Evolutionary conservation across 2,113 vertebrate species (phyloP), one percentile per base, ranked within the genome.

Genomic region (Apus apus): DNA sequence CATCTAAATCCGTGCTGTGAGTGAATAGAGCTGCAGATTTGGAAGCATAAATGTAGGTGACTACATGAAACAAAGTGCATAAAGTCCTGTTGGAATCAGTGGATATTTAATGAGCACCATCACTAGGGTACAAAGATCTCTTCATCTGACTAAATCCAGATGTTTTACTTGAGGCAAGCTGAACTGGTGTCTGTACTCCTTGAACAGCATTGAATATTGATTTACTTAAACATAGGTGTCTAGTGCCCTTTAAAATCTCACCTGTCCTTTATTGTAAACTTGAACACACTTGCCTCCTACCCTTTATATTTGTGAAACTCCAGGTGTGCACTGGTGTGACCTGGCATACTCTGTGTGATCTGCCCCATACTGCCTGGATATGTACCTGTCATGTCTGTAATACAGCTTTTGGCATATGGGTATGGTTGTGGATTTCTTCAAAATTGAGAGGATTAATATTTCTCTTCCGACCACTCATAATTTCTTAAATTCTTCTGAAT

Each of bases 261-360:
- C 20, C 62, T 46, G 16, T 32, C 25, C 15, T n/a, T 8, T 64
- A 5, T 25, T 54, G 30, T 46, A 43, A 75, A 15, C 46, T 48
- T 48, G 7, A 15, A 68, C 32, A 13, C 0, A 1, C 7, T 57
- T 86, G 13, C 7, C 3, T 78, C 15, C 4, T 22, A 23, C 25
- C 5, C 25, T 32, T 65, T 23, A 8, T 14, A 4, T 36, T 65
- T 68, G 27, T 36, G 90, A 46, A 75, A 56, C 36, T 43, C 75
- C 5, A 9, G 13, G 4, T 46, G 51, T 2, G 17, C 32, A 3
- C 46, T 22, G 9, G 23, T 26, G 7, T 65, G 48, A 74, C 32
- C 17, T 62, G 60, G 10, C 6, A 34, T 3, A 1, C 30, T 64
- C 32, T 3, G 0, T 51, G 18, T 38, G 32, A 10, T 6, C 0